Evolutionary conservation across 2,888 invertebrate genomes (phyloP).

Genomic region (Pammene aurita): DNA sequence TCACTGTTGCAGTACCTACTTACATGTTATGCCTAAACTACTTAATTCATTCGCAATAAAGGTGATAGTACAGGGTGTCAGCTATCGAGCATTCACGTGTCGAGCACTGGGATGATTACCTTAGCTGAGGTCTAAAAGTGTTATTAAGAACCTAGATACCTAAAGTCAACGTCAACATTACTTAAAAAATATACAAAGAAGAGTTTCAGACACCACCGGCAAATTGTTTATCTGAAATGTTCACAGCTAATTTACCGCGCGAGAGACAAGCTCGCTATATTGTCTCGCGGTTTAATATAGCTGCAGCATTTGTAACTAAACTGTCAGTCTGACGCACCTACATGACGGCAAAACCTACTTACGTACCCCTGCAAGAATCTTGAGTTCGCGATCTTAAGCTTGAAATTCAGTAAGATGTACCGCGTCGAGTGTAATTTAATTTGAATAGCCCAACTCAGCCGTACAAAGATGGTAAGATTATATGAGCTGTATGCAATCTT

Average conservation of each 20-base stretch:
- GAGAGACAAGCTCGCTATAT: slow-evolving; percentile 18
- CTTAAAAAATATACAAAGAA: neutral
- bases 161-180: no score
- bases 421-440: slow-evolving; percentile 56
- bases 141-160: no score
- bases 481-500: slow-evolving; percentile 6
- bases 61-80: no score
- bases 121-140: no score
- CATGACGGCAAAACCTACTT: slow-evolving; percentile 7
- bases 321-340: slow-evolving; percentile 21
- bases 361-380: slow-evolving; percentile 43
- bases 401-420: slow-evolving; percentile 52
- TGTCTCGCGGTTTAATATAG: slow-evolving; percentile 23
- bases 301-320: slow-evolving; percentile 24
- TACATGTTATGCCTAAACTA: no score
- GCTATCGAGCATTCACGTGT: no score
- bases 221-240: slow-evolving; percentile 8
- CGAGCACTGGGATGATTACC: no score
- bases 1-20: no score
- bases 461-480: slow-evolving; percentile 41
- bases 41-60: no score
- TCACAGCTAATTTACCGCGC: slow-evolving; percentile 16
- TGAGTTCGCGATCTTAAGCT: slow-evolving; percentile 43
- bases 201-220: neutral
- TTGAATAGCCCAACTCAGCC: slow-evolving; percentile 47